Evolutionary conservation across 1,140 invertebrate genomes (phyloP), one percentile per base, ranked within the genome.

Genomic region (Ridgeia piscesae): DNA sequence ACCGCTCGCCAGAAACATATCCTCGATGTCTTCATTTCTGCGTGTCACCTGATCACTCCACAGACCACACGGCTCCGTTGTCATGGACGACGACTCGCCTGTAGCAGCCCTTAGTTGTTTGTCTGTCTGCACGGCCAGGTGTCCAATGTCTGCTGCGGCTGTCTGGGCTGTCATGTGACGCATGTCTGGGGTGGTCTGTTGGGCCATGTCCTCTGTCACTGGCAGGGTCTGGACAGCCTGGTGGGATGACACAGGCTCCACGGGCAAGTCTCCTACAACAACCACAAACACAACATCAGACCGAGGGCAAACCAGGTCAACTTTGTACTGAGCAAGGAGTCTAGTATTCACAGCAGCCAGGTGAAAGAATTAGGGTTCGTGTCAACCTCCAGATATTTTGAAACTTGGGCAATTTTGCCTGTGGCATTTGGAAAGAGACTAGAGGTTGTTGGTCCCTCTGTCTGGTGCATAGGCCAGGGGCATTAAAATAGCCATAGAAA

Each of bases 121-220:
- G 89, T 90, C 89, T 14, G 89, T 90, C 89, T 90, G 17, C 2
- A 90, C n/a, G 11, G 89, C 89, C 34, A 90, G n/a, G 34, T 90
- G 34, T 34, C 89, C 89, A 14, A 90, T 34, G 89, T 90, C 89
- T 35, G 89, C 89, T 35, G 89, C 34, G 34, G 89, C 35, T 42
- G 89, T 90, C 58, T 77, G 58, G 2, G 58, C 58, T 77, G 58
- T 77, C 58, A 77, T 6, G 58, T 77, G 58, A 17, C 58, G 58
- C 14, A 21, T 77, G 27, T 77, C 58, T 77, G 58, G 58, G 8
- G 58, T 77, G 0, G 58, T 77, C 58, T 77, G 58, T 31, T 77
- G 58, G 58, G 58, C 6, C 27, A 21, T 77, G 58, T 77, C 4
- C 58, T 77, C 58, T 77, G 58, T 77, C 58, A 4, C 58, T 17